Evolutionary conservation across 1,140 invertebrate species (phyloP), one percentile per base, ranked within the genome.

Genomic region (Oreohelix idahoensis): DNA sequence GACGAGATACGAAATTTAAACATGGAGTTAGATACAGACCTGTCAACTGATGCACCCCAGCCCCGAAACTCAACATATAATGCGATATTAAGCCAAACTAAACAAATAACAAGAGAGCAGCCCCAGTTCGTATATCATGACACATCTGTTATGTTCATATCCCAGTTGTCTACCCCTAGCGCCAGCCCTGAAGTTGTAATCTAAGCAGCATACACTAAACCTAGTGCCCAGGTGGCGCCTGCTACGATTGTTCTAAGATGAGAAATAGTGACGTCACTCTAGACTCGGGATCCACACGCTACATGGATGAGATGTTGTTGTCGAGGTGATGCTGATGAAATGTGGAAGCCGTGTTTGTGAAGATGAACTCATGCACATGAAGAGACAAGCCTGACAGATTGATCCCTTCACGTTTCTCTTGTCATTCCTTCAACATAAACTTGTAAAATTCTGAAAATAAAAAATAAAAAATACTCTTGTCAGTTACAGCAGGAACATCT

Each of bases 281-380:
- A 74, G 71, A 45, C 71, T 74, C n/a, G 38, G 71, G 71, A 74
- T 74, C 71, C 71, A 74, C 39, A 42, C n/a, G 71, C 38, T 74
- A 45, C 35, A 38, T n/a, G 71, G 38, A 74, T 45, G 71, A 74
- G 23, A 58, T 58, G 51, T 58, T 26, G 10, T 58, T 58, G 51
- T 58, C 51, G 23, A 58, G 51, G 23, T 26, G 51, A 23, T 58
- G 51, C 4, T 2, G 10, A 58, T 58, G 51, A 58, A 20, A 58
- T 58, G 26, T 23, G 51, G 51, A 23, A 58, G 51, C 20, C 51
- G 51, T 58, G 51, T 58, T 58, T 5, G 20, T 58, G 51, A 58
- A 20, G 51, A 58, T 10, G 51, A 58, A 10, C 8, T 58, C 10
- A 58, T 15, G 51, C 51, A 58, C 51, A 58, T 58, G 51, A 42